Base-by-base conservation (phyloP, 2,797 vertebrate genomes). In the Mionectes olivaceus region DNA sequence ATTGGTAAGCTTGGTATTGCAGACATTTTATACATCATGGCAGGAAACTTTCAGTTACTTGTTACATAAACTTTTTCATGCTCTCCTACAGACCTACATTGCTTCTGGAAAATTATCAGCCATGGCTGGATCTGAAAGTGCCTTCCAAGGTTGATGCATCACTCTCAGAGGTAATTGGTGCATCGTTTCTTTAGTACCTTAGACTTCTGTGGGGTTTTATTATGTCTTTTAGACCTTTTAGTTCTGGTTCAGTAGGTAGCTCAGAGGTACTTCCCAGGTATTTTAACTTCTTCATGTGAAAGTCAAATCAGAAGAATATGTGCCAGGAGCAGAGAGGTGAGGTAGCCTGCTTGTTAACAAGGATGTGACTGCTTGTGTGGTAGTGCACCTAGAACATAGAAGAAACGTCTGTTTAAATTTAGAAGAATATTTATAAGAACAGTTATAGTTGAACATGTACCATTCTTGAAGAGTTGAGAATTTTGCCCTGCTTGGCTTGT, bases 91-190 rank as follows among this genome's bases (percentile, higher is more conserved):
- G 99, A 84, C 98, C 98, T 47, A 98, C 98, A 19, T 98, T 99
- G 87, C 98, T 99, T 17, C 97, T 99, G 74, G 99, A 99, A 96
- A 99, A 99, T 97, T 98, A 99, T 89, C 99, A 99, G 95, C 99
- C 99, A 0, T 99, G 99, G 99, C 76, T 99, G 96, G 98, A 99
- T 94, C 97, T 99, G 84, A 99, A 99, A 96, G 98, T 99, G 69
- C 96, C 98, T 73, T 99, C 99, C 17, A 99, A 99, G 73, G 99
- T 99, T 84, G 99, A 99, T 94, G 97, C 99, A 14, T 99, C 99
- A 4, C 92, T 99, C 7, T 98, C 99, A 4, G 99, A 99, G 99
- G 99, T 99, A 98, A 89, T 30, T 77, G 55, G 21, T 69, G 19
- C 47, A 68, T 74, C 0, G 0, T 49, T 83, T 94, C 28, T 65